A percentile compares a stretch with the other conserved stretches of the same genome.
These are phyloP conservation scores for Spilogale gracilis DNA, from an alignment of 2,113 vertebrate genomes.

Conservation along the genomic window DNA sequence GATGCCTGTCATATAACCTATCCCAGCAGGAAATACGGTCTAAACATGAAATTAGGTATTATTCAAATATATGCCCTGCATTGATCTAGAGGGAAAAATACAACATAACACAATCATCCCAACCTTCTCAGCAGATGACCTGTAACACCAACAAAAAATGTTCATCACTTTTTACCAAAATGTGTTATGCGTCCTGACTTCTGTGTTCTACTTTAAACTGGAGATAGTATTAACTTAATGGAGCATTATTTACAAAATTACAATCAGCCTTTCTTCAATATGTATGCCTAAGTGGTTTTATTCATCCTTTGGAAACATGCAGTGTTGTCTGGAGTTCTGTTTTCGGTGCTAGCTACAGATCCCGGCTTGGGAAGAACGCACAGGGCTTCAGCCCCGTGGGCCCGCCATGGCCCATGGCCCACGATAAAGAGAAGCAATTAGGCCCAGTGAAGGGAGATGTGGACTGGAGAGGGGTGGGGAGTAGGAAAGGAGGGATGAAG, in stretches of 20 bases:
- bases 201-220: neutral
- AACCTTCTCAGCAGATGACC: neutral
- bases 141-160: neutral
- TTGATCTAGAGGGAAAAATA: neutral
- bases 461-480: neutral
- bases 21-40: neutral
- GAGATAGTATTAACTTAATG: neutral
- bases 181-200: neutral
- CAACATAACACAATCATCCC: neutral
- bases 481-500: neutral
- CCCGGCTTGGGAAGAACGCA: neutral
- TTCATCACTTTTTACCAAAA: constrained; percentile 26
- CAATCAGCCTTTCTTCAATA: constrained; percentile 8
- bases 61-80: neutral
- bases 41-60: constrained; percentile 55
- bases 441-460: neutral
- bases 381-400: neutral
- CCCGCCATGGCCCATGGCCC: neutral
- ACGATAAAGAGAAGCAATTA: neutral
- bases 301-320: neutral
- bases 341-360: neutral
- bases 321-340: neutral
- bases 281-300: neutral
- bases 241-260: neutral
- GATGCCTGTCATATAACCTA: neutral